Evolutionary conservation across 2,113 vertebrate genomes (phyloP), one percentile per base, ranked within the genome.

Genomic region (Chrysochloris asiatica): DNA sequence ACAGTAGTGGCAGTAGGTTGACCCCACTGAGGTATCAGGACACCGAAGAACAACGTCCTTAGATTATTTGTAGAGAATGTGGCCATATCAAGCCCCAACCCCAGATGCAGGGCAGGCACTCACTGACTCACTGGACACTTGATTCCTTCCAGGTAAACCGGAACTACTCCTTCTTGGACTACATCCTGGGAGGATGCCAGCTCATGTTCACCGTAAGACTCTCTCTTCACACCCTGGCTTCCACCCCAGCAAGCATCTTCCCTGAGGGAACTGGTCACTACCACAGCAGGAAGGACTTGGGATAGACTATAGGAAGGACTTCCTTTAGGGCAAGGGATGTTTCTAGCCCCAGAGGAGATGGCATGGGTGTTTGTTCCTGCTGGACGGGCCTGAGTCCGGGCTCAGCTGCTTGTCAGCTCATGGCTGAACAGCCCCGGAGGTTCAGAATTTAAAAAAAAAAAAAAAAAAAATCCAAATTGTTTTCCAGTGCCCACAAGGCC

Each of bases 151-250:
- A 99, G 99, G 99, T 99, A 95, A 98, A 98, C 86, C 98, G 99
- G 89, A 98, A 99, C 97, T 99, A 99, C 95, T 99, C 99, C 16
- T 99, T 99, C 93, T 97, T 99, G 96, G 99, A 99, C 98, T 99
- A 99, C 95, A 99, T 99, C 95, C 97, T 99, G 88, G 99, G 99
- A 81, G 99, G 99, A 94, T 99, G 99, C 97, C 99, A 99, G 86
- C 98, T 99, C 93, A 99, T 99, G 99, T 99, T 99, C 95, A 99
- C 99, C 0, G 99, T 99, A 97, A 99, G 99, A 96, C 93, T 41
- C 86, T 61, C 90, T 7, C 22, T 0, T 10, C 2, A 6, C 11
- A 12, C 8, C 2, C 3, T 14, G 8, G 16, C 21, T 33, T 26
- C 10, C 2, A 3, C 38, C 48, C 67, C 65, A 36, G 43, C 2